These are phyloP conservation scores for Lasioglossum morio DNA, from an alignment of 2,888 invertebrate genomes.

Conservation along the genomic window DNA sequence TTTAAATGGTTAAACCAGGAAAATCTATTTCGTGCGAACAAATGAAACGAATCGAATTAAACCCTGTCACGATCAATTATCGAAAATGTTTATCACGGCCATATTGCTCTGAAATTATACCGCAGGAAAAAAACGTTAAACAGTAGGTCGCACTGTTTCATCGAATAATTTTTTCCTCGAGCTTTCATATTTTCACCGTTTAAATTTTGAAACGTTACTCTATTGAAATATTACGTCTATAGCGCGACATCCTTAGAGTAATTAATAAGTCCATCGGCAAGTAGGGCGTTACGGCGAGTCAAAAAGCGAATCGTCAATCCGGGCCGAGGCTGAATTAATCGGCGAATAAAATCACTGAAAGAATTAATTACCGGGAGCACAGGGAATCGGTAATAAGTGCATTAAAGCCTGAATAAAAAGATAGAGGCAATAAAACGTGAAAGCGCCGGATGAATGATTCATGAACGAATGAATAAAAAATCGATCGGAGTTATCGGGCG, in stretches of 20 bases:
- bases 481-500: not conserved
- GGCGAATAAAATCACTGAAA: not conserved
- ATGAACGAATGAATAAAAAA: constrained; percentile 8
- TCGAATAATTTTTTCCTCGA: not conserved
- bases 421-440: not conserved
- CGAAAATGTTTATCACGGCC: not conserved
- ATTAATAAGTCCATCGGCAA: not conserved
- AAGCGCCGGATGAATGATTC: not conserved
- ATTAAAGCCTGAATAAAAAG: not conserved
- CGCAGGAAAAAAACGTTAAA: not conserved
- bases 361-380: not conserved
- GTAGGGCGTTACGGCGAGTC: not conserved
- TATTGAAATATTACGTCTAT: not conserved
- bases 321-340: not conserved
- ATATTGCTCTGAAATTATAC: not conserved
- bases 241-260: constrained; percentile 4
- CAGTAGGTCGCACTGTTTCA: not conserved
- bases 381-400: constrained; percentile 4
- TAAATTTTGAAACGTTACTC: not conserved
- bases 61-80: not conserved
- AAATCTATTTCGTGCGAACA: not conserved
- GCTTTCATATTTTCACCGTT: not conserved
- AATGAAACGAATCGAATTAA: too few relatives aligned
- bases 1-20: not conserved
- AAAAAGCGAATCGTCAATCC: not conserved